Conservation (phyloP, 2,113 vertebrate genomes). For the Bettongia penicillata region DNA sequence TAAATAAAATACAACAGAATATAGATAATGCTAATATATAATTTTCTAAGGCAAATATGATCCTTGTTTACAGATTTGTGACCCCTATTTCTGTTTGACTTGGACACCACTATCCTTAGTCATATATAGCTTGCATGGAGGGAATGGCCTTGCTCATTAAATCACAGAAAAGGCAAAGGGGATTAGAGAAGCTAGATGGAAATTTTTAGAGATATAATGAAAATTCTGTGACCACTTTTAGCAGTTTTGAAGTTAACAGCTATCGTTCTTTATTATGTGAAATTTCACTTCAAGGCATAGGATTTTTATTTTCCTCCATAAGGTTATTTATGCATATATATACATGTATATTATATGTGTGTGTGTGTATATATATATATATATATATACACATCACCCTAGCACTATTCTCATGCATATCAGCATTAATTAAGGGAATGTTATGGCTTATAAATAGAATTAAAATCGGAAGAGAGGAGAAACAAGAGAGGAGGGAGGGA, state of each 20-base stretch:
- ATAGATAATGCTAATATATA: background rate
- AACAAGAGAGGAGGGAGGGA: background rate
- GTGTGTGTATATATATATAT: no score
- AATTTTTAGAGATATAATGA: background rate
- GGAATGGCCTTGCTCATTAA: background rate
- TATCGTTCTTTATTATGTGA: background rate
- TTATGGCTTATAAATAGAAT: background rate
- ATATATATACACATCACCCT: background rate
- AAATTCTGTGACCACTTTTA: background rate
- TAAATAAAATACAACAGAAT: background rate
- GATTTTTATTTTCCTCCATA: background rate
- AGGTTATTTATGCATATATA: background rate
- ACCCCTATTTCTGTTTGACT: background rate
- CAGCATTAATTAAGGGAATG: background rate
- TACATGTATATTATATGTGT: no score
- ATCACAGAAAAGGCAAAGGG: background rate
- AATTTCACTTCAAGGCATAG: background rate
- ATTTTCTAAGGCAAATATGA: background rate
- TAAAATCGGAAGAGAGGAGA: background rate
- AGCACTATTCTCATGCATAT: background rate
- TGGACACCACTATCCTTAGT: background rate
- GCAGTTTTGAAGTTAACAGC: background rate
- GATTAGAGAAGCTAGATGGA: background rate
- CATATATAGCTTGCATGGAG: background rate
- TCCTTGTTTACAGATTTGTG: background rate